Evolutionary conservation across 2,888 invertebrate species (phyloP).

Genomic region (Eupithecia inturbata): DNA sequence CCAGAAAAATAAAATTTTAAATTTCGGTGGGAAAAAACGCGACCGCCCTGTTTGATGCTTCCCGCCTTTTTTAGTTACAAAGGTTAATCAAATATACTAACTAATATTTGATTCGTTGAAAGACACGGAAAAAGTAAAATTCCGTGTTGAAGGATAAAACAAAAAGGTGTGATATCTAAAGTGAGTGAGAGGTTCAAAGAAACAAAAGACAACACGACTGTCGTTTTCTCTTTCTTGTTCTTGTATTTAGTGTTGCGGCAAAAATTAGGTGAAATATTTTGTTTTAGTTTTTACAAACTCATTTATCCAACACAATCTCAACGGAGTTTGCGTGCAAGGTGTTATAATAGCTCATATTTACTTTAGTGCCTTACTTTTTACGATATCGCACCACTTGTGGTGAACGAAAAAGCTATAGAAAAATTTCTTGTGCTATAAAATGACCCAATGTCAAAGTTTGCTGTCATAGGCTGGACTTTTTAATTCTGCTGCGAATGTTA

Average conservation of each 20-base stretch:
- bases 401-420: too few relatives aligned
- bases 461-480: too few relatives aligned
- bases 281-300: background rate
- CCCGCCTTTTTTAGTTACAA: too few relatives aligned
- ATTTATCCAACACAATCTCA: conserved; percentile 27
- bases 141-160: background rate
- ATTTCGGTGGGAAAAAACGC: too few relatives aligned
- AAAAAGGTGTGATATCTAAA: background rate
- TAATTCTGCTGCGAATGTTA: too few relatives aligned
- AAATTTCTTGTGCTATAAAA: too few relatives aligned
- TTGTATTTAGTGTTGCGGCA: background rate
- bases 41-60: too few relatives aligned
- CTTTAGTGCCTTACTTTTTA: conserved; percentile 42
- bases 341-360: conserved; percentile 37
- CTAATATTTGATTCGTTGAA: too few relatives aligned
- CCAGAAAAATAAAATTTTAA: too few relatives aligned
- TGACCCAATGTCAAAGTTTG: too few relatives aligned
- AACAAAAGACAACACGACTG: background rate
- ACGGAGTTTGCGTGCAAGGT: conserved; percentile 35
- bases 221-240: background rate
- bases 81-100: too few relatives aligned
- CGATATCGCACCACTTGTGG: conserved; percentile 43
- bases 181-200: background rate
- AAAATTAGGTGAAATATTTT: background rate
- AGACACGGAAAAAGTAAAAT: too few relatives aligned